Conservation (phyloP, 2,888 invertebrate species). For the Troilus luridus region DNA sequence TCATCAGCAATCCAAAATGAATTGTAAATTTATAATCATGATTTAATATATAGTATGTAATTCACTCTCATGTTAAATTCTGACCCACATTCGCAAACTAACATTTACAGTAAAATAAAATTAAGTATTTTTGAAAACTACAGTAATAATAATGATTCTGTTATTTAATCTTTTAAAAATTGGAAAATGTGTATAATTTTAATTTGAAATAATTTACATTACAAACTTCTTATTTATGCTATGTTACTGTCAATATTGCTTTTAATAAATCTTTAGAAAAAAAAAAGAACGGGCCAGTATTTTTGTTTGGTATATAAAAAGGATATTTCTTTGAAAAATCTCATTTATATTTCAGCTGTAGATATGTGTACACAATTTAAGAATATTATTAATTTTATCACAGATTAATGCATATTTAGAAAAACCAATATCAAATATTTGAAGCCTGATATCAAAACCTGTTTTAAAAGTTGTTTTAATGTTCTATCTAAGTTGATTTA, state of each 20-base stretch:
- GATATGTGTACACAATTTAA: background rate
- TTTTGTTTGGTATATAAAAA: background rate
- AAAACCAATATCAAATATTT: background rate
- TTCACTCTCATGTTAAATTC: background rate
- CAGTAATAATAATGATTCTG: background rate
- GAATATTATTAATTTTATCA: background rate
- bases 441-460: background rate
- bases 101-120: background rate
- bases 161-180: too few relatives aligned
- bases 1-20: slow-evolving; percentile 6
- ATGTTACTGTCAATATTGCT: background rate
- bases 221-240: background rate
- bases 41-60: background rate
- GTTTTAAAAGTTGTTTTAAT: background rate
- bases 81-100: background rate
- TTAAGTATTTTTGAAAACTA: background rate
- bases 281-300: background rate
- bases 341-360: background rate
- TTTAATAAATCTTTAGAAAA: background rate
- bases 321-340: background rate
- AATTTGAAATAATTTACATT: background rate
- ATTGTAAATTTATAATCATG: background rate
- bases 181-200: background rate
- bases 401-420: background rate
- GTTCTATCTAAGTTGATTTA: background rate